These are phyloP conservation scores for Polymixis lichenea DNA, from an alignment of 2,888 invertebrate species.

Conservation along the genomic window DNA sequence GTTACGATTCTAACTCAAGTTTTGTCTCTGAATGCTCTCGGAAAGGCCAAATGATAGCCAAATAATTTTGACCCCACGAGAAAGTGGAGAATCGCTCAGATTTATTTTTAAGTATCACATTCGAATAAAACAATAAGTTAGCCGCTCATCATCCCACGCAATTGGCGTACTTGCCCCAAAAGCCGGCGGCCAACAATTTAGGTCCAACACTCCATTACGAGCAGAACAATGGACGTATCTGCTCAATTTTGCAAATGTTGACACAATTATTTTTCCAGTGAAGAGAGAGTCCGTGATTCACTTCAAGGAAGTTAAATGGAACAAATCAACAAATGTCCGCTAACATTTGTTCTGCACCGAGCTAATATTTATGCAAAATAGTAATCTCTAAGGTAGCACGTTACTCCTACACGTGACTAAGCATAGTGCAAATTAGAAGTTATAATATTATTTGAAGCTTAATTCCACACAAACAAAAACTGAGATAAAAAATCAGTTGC, in stretches of 20 bases:
- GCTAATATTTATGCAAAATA: slow-evolving; percentile 58
- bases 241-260: slow-evolving; percentile 31
- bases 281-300: slow-evolving; percentile 54
- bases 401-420: slow-evolving; percentile 57
- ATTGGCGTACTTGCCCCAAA: slow-evolving; percentile 17
- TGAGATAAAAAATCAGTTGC: slow-evolving; percentile 27
- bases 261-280: slow-evolving; percentile 28
- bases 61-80: slow-evolving; percentile 10
- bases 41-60: neutral
- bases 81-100: slow-evolving; percentile 12
- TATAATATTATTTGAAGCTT: slow-evolving; percentile 33
- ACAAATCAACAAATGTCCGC: slow-evolving; percentile 36
- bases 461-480: slow-evolving; percentile 39
- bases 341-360: slow-evolving; percentile 15
- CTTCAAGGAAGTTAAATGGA: slow-evolving; percentile 40
- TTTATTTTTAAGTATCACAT: slow-evolving; percentile 27
- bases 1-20: neutral
- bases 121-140: slow-evolving; percentile 11
- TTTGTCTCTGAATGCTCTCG: neutral
- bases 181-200: slow-evolving; percentile 30
- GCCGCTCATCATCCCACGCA: slow-evolving; percentile 42
- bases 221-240: slow-evolving; percentile 44
- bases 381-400: slow-evolving; percentile 51
- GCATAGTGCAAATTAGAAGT: slow-evolving; percentile 29
- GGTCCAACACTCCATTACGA: slow-evolving; percentile 39